Percentiles rank a stretch among this genome's conserved stretches.
phyloP scores from a whole-genome alignment of 2,888 invertebrate species.

The Nomada fucata region DNA sequence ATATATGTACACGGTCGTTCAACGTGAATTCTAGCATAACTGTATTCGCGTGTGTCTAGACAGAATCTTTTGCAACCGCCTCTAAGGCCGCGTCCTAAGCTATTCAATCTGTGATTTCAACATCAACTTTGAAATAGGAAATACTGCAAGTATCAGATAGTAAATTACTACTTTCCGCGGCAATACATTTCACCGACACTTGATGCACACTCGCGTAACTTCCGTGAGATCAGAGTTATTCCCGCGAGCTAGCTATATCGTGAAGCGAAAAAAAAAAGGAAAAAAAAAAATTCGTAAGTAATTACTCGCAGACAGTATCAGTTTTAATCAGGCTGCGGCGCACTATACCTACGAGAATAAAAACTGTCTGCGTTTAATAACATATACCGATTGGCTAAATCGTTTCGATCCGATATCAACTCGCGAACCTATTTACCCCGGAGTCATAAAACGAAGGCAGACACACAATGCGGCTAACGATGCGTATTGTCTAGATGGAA shows the following conservation, averaged over 20 bases:
- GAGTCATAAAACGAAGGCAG: background rate
- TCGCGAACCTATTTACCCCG: background rate
- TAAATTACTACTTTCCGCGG: too few relatives aligned
- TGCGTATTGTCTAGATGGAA: background rate
- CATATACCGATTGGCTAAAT: background rate
- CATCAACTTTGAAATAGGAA: background rate
- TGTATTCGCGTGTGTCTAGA: conserved; percentile 27
- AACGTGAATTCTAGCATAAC: background rate
- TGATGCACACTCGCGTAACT: background rate
- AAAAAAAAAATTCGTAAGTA: background rate
- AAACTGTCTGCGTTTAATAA: background rate
- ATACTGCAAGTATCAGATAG: background rate
- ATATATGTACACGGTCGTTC: background rate
- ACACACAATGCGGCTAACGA: background rate
- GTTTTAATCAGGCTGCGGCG: background rate
- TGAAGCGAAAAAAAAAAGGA: background rate
- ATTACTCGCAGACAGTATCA: background rate
- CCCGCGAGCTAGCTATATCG: background rate
- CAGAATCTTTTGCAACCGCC: conserved; percentile 27
- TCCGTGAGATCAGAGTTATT: conserved; percentile 10
- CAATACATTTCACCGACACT: background rate
- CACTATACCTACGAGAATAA: too few relatives aligned
- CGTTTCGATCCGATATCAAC: background rate
- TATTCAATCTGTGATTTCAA: background rate
- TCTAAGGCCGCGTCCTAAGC: conserved; percentile 14